These are phyloP conservation scores for Agrilus planipennis DNA, from an alignment of 1,140 invertebrate genomes.

Conservation along the genomic window DNA sequence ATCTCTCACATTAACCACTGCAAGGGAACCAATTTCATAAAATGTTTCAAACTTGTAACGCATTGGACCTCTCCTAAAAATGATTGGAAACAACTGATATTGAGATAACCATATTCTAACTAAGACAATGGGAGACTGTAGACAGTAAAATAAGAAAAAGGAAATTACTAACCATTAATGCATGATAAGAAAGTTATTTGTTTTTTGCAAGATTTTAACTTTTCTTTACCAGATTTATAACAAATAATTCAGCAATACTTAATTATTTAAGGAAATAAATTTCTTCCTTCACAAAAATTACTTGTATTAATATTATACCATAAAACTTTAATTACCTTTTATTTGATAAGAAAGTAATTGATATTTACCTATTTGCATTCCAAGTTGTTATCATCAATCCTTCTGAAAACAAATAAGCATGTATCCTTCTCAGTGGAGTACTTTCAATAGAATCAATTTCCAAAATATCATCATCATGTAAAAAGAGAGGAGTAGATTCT, in stretches of 20 bases:
- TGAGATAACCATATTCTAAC: too few species aligned
- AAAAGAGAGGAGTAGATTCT: slow-evolving; percentile 58
- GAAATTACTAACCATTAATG: too few species aligned
- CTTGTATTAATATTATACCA: too few species aligned
- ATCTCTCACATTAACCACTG: slow-evolving; percentile 92
- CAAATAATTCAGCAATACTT: too few species aligned
- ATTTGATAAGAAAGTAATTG: too few species aligned
- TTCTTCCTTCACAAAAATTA: too few species aligned
- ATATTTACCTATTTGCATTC: slow-evolving; percentile 54
- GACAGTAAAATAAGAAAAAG: slow-evolving; percentile 4
- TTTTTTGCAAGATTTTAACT: too few species aligned
- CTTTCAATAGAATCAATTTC: slow-evolving; percentile 83
- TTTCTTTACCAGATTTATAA: too few species aligned
- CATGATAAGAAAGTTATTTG: too few species aligned
- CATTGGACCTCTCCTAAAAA: slow-evolving; percentile 57
- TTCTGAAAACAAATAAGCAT: slow-evolving; percentile 90
- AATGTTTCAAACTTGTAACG: slow-evolving; percentile 81
- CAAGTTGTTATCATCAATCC: slow-evolving; percentile 48
- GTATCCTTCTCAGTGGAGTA: slow-evolving; percentile 71
- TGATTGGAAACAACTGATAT: slow-evolving; percentile 17
- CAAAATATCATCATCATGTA: slow-evolving; percentile 82
- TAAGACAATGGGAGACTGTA: slow-evolving; percentile 2
- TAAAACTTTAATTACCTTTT: too few species aligned
- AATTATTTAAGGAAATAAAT: too few species aligned
- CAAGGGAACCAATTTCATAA: slow-evolving; percentile 84